A percentile compares a stretch with the other conserved stretches of the same genome.
phyloP scores from a whole-genome alignment of 2,113 vertebrate genomes.

The Hyperopisus bebe region DNA sequence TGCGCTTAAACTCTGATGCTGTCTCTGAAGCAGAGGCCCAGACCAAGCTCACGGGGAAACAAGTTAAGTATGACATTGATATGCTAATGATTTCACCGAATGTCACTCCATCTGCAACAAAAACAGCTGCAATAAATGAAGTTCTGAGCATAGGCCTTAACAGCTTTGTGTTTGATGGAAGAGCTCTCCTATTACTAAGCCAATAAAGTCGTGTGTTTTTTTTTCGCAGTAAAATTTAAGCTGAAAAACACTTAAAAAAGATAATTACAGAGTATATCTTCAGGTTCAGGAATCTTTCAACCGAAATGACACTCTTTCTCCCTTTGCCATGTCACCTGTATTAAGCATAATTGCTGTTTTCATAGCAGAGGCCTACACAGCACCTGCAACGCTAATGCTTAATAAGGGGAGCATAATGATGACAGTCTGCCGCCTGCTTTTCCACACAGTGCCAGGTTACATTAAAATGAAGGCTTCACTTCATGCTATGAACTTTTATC shows the following conservation, averaged over 20 bases:
- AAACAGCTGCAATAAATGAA: background rate
- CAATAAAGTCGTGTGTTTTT: background rate
- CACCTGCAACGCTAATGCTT: background rate
- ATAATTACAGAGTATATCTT: background rate
- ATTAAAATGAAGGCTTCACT: background rate
- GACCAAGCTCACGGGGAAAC: background rate
- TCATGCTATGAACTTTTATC: background rate
- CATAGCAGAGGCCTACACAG: background rate
- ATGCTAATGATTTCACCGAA: constrained; percentile 20
- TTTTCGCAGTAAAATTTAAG: background rate
- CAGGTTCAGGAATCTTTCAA: background rate
- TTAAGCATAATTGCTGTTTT: background rate
- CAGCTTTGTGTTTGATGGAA: background rate
- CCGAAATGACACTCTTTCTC: background rate
- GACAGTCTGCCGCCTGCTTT: background rate
- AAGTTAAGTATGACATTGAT: constrained; percentile 19
- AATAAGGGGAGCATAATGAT: background rate
- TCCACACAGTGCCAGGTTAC: background rate
- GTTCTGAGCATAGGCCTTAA: background rate
- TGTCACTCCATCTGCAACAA: constrained; percentile 10
- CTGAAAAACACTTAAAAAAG: background rate
- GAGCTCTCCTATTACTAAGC: background rate
- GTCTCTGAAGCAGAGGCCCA: background rate
- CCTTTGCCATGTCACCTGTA: background rate
- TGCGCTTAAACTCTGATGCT: background rate